Evolutionary conservation across 2,888 invertebrate genomes (phyloP).

Genomic region (Dyspetes luteomarginatus): DNA sequence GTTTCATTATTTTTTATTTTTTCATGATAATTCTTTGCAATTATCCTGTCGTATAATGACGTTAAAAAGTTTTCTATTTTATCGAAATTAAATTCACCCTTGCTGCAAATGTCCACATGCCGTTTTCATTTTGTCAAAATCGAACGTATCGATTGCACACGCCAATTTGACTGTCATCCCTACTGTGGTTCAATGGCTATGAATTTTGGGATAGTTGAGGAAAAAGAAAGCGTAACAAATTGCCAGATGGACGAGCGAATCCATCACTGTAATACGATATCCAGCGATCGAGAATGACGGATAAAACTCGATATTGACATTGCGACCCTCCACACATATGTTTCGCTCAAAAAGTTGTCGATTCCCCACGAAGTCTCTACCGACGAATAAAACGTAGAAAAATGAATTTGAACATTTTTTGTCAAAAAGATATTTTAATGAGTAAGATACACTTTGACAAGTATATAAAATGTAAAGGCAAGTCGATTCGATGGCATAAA

Average conservation of each 20-base stretch:
- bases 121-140: constrained; percentile 4
- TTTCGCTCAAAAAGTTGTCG: not conserved
- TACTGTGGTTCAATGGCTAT: constrained; percentile 12
- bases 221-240: constrained; percentile 48
- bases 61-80: not conserved
- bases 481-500: too few species aligned
- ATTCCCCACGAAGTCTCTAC: not conserved
- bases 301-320: constrained; percentile 3
- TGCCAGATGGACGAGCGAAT: constrained; percentile 38
- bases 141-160: constrained; percentile 46
- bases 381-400: not conserved
- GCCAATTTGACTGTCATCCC: constrained; percentile 45
- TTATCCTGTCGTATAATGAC: not conserved
- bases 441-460: too few species aligned
- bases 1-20: too few species aligned
- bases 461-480: too few species aligned
- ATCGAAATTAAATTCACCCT: not conserved
- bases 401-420: too few species aligned
- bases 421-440: too few species aligned
- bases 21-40: too few species aligned
- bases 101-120: too few species aligned
- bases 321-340: not conserved
- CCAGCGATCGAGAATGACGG: constrained; percentile 21
- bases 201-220: constrained; percentile 38
- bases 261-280: constrained; percentile 33